phyloP scores from a whole-genome alignment of 2,888 invertebrate genomes.

The Microplitis deprimator region DNA sequence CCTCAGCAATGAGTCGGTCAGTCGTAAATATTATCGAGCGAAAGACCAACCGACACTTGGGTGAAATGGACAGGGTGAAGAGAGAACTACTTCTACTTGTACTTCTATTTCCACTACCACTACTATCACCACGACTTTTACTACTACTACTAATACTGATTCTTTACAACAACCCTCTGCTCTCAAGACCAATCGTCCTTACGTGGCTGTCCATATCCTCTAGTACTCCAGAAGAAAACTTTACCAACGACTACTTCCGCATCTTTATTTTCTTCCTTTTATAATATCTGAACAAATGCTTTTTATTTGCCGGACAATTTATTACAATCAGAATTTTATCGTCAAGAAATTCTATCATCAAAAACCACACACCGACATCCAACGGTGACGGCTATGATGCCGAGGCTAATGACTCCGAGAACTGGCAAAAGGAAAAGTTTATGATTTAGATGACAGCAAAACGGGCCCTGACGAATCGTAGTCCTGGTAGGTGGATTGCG shows the following conservation, averaged over 20 bases:
- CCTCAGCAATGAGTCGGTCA: conserved; percentile 71
- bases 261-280: not conserved
- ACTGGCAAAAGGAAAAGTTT: conserved; percentile 21
- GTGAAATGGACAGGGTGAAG: conserved; percentile 46
- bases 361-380: not conserved
- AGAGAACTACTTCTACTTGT: conserved; percentile 9
- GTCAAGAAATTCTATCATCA: not conserved
- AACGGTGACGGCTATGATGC: conserved; percentile 24
- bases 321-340: not conserved
- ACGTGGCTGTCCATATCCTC: not conserved
- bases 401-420: not conserved
- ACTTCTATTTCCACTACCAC: not conserved
- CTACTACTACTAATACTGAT: not conserved
- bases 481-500: conserved; percentile 44
- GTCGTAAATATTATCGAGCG: conserved; percentile 68
- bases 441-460: conserved; percentile 31
- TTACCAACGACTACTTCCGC: not conserved
- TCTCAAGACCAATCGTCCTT: not conserved
- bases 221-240: not conserved
- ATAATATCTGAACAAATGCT: not conserved
- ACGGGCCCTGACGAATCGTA: conserved; percentile 51
- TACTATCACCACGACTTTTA: not conserved
- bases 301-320: not conserved
- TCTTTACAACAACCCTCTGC: not conserved
- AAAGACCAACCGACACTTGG: conserved; percentile 54